phyloP scores from a whole-genome alignment of 2,113 vertebrate species.

The Microcebus tavaratra region DNA sequence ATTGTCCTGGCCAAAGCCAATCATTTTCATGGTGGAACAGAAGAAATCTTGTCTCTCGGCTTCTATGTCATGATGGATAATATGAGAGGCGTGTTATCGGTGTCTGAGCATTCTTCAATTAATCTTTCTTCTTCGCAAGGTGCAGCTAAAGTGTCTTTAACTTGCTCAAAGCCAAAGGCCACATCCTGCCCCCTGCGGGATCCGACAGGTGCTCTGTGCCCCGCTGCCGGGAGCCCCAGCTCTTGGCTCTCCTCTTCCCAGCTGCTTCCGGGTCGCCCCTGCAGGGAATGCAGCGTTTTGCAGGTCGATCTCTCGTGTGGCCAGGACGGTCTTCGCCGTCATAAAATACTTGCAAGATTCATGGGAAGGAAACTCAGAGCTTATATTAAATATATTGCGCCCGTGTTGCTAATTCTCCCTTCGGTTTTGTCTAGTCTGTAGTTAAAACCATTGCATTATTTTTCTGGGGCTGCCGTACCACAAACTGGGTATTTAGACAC shows the following conservation, averaged over 20 bases:
- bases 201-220: neutral
- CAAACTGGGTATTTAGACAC: neutral
- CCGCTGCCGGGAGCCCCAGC: neutral
- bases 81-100: slow-evolving; percentile 23
- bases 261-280: neutral
- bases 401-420: neutral
- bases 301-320: no score
- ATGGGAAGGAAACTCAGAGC: no score
- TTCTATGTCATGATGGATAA: neutral
- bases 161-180: neutral
- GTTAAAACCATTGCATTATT: neutral
- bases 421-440: neutral
- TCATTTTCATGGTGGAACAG: slow-evolving; percentile 31
- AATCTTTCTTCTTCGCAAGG: slow-evolving; percentile 56
- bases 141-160: slow-evolving; percentile 11
- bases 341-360: no score
- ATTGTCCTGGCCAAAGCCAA: slow-evolving; percentile 24
- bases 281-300: neutral
- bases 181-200: neutral
- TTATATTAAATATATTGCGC: no score
- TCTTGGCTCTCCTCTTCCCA: neutral
- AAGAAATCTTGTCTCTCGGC: slow-evolving; percentile 3
- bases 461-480: neutral
- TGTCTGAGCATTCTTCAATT: neutral
- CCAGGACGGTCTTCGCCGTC: no score